phyloP scores from a whole-genome alignment of 2,888 invertebrate genomes.

The Apotomis betuletana region DNA sequence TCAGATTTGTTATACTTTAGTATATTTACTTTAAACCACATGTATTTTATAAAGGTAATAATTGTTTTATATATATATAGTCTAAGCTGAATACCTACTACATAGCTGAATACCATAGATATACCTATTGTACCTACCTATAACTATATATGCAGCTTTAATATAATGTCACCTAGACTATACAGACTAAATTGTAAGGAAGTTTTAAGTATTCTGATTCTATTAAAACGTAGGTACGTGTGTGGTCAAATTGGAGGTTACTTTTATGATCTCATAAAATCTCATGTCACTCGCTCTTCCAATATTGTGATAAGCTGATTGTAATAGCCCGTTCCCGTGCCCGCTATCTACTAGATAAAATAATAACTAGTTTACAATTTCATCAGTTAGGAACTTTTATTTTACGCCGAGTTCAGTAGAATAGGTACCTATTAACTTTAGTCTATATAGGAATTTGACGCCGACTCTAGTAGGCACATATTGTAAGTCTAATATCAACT shows the following conservation, averaged over 20 bases:
- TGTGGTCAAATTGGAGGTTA: conserved; percentile 34
- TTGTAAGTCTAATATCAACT: not conserved
- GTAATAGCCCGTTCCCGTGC: conserved; percentile 29
- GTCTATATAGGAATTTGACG: not conserved
- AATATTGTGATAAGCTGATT: conserved; percentile 36
- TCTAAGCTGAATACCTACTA: no score
- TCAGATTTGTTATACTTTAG: no score
- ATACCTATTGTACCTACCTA: not conserved
- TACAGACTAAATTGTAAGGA: not conserved
- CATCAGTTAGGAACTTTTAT: conserved; percentile 10
- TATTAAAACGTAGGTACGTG: conserved; percentile 26
- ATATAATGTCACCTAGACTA: no score
- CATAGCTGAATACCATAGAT: no score
- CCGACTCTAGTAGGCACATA: not conserved
- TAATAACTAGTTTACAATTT: conserved; percentile 22
- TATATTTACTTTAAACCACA: no score
- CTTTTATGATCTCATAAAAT: conserved; percentile 39
- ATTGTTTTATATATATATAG: no score
- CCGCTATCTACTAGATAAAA: conserved; percentile 25
- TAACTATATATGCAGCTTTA: no score
- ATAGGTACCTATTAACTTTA: not conserved
- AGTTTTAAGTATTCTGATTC: not conserved
- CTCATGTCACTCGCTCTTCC: conserved; percentile 31
- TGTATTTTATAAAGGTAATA: no score
- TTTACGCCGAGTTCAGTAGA: conserved; percentile 12